Percentiles rank a stretch among this genome's conserved stretches.
Conservation (phyloP, 2,797 vertebrate genomes). For the Alca torda region DNA sequence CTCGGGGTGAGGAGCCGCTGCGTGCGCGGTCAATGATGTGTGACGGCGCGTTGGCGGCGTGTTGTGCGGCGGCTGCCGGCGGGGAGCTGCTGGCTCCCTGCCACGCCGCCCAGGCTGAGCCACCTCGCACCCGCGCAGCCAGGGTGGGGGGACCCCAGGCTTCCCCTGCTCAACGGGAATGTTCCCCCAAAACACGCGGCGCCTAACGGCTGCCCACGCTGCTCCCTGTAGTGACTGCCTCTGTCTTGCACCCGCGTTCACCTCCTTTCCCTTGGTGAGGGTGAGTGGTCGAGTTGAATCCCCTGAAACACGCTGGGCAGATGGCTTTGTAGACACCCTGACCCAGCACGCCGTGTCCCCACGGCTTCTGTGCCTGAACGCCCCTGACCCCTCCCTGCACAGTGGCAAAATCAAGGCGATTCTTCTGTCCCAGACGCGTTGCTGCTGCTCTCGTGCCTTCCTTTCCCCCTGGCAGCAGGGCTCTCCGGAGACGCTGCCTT, state of each 20-base stretch:
- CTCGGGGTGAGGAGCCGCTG: background rate
- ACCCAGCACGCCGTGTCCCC: too few relatives aligned
- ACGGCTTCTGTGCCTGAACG: background rate
- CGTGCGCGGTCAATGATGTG: background rate
- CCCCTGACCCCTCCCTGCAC: background rate
- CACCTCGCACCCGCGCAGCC: background rate
- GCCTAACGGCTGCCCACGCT: fast-evolving
- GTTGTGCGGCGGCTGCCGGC: background rate
- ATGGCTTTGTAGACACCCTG: background rate
- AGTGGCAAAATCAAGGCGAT: too few relatives aligned
- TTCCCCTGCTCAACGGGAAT: background rate
- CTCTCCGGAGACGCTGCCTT: background rate
- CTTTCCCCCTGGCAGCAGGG: background rate
- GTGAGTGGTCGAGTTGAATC: fast-evolving
- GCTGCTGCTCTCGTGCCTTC: background rate
- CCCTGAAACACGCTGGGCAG: background rate
- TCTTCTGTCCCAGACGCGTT: background rate
- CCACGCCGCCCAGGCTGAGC: background rate
- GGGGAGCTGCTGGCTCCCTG: background rate
- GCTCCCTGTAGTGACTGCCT: background rate
- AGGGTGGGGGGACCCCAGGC: background rate
- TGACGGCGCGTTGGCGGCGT: fast-evolving
- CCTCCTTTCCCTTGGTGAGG: background rate
- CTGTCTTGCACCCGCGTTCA: fast-evolving
- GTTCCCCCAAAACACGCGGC: background rate